A percentile compares a stretch with the other conserved stretches of the same genome.
These are phyloP conservation scores for Eufriesea mexicana DNA, from an alignment of 1,140 invertebrate species.

Conservation along the genomic window DNA sequence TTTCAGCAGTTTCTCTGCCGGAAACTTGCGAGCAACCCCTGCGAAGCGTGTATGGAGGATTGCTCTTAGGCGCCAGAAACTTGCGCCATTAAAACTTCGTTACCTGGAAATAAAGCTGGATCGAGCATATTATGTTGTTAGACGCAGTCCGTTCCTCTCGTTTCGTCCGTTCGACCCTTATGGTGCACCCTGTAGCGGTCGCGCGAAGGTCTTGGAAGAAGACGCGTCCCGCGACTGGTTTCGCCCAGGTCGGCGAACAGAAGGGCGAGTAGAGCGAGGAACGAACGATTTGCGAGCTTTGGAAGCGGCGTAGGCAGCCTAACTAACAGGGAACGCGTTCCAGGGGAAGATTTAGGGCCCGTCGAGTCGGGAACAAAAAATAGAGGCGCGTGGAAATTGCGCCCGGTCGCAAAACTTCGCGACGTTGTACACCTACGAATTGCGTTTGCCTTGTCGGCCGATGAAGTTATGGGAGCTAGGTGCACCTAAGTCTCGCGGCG, in stretches of 20 bases:
- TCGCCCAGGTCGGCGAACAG: no score
- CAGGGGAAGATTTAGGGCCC: conserved; percentile 1
- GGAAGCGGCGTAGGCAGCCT: neutral
- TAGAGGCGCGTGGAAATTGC: conserved; percentile 13
- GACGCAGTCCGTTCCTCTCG: no score
- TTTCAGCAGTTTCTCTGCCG: no score
- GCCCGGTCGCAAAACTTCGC: conserved; percentile 12
- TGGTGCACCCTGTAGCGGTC: neutral
- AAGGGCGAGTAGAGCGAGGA: neutral
- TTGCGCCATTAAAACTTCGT: no score
- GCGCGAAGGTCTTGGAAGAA: neutral
- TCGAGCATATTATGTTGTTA: no score
- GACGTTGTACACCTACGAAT: conserved; percentile 16
- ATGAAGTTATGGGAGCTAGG: conserved; percentile 12
- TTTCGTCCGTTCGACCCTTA: no score
- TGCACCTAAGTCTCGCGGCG: neutral
- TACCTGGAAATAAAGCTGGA: no score
- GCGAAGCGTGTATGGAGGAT: no score
- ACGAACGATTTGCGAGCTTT: neutral
- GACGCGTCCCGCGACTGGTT: neutral
- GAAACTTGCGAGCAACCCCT: no score
- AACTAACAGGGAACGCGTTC: neutral
- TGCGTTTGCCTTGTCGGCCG: conserved; percentile 9
- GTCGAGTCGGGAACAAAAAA: neutral
- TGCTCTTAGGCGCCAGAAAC: no score